Conservation (phyloP, 1,140 invertebrate species). For the Lepidurus couesii region DNA sequence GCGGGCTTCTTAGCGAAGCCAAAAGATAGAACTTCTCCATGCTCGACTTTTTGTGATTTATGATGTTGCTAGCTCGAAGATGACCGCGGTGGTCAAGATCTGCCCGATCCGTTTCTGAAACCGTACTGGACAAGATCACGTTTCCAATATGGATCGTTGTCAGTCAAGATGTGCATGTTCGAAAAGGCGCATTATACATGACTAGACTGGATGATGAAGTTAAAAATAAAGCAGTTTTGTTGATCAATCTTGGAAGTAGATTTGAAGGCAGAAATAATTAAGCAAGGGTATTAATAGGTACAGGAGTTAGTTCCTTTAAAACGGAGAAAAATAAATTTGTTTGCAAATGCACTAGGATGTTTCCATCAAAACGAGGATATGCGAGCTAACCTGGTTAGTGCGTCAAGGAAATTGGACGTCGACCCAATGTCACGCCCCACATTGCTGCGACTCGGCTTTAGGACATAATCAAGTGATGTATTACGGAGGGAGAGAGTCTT, state of each 20-base stretch:
- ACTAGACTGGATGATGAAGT: background rate
- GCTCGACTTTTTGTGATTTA: background rate
- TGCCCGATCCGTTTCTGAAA: background rate
- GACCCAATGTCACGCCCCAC: background rate
- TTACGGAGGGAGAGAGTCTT: too few species aligned
- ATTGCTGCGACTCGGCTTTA: background rate
- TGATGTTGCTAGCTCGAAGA: background rate
- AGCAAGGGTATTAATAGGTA: background rate
- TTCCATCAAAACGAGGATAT: background rate
- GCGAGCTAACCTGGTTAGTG: constrained; percentile 12
- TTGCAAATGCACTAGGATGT: background rate
- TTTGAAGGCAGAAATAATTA: background rate
- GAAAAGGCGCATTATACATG: background rate
- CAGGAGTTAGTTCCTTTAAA: background rate
- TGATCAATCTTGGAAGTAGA: background rate
- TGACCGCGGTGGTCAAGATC: background rate
- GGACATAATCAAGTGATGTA: background rate
- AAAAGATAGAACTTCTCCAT: background rate
- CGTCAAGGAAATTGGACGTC: constrained; percentile 8
- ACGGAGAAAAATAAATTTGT: background rate
- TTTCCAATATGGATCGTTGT: background rate
- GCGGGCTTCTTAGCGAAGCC: too few species aligned
- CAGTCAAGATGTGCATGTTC: background rate
- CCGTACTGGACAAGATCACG: background rate
- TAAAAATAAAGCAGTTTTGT: background rate